A percentile compares a stretch with the other conserved stretches of the same genome.
Evolutionary conservation across 2,797 vertebrate genomes (phyloP).

Genomic region (Artibeus lituratus): DNA sequence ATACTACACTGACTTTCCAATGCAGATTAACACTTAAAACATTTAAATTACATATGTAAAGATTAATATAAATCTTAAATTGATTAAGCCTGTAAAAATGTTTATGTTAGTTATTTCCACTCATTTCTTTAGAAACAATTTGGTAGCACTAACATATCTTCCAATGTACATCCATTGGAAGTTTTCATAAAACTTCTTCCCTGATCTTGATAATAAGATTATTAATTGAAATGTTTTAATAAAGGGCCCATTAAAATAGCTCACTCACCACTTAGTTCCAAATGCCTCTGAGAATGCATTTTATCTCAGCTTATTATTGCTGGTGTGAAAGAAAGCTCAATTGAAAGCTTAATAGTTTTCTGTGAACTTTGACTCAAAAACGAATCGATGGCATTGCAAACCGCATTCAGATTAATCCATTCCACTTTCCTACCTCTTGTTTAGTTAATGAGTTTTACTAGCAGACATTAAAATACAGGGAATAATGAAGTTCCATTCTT

Average conservation of each 20-base stretch:
- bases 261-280: not conserved
- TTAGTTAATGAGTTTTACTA: not conserved
- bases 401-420: not conserved
- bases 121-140: constrained; percentile 11
- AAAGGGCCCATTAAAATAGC: constrained; percentile 1
- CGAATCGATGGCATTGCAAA: not conserved
- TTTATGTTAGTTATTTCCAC: not conserved
- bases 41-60: constrained; percentile 31
- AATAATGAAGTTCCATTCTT: not conserved
- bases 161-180: not conserved
- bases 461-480: not conserved
- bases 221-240: constrained; percentile 29
- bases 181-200: not conserved
- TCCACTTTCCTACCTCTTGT: not conserved
- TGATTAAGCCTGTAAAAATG: not conserved
- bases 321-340: not conserved
- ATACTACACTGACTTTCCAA: constrained; percentile 34
- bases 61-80: constrained; percentile 19
- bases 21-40: constrained; percentile 50
- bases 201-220: constrained; percentile 28
- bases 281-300: not conserved
- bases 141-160: not conserved
- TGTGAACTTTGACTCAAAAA: not conserved
- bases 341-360: not conserved
- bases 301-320: not conserved